A percentile compares a stretch with the other conserved stretches of the same genome.
Evolutionary conservation across 2,888 invertebrate species (phyloP).

Genomic region (Oscheius sp.): DNA sequence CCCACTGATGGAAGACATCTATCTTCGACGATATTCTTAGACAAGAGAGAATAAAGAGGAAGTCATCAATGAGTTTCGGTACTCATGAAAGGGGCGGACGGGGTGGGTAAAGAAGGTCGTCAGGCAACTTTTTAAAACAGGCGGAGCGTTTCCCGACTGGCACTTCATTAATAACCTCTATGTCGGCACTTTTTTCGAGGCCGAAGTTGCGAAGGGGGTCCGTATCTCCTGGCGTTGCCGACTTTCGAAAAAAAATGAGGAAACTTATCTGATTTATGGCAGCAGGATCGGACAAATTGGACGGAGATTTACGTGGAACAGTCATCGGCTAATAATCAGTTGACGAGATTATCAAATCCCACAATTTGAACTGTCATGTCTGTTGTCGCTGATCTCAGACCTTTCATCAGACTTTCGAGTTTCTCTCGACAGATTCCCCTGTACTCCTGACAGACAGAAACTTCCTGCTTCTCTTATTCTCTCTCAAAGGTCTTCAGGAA

Average conservation of each 20-base stretch:
- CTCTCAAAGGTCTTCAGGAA: too few relatives aligned
- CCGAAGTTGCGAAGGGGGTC: conserved; percentile 21
- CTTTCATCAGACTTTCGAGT: too few relatives aligned
- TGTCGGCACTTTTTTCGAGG: conserved; percentile 33
- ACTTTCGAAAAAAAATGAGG: background rate
- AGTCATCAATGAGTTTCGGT: background rate
- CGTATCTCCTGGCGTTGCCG: background rate
- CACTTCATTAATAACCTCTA: conserved; percentile 35
- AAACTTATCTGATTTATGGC: background rate
- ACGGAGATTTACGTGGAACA: too few relatives aligned
- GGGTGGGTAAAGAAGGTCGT: conserved; percentile 1
- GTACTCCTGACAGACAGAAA: too few relatives aligned
- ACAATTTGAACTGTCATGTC: too few relatives aligned
- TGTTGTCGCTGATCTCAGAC: too few relatives aligned
- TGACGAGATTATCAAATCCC: too few relatives aligned
- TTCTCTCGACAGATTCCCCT: too few relatives aligned
- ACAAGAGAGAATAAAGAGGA: background rate
- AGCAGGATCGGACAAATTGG: too few relatives aligned
- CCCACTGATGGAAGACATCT: conserved; percentile 27
- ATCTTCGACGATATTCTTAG: background rate
- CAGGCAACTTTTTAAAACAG: conserved; percentile 15
- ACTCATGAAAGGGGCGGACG: background rate
- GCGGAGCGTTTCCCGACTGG: conserved; percentile 8
- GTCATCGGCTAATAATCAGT: too few relatives aligned
- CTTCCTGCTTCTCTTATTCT: too few relatives aligned